Evolutionary conservation across 2,797 vertebrate species (phyloP), one percentile per base, ranked within the genome.

Genomic region (Spheniscus humboldti): DNA sequence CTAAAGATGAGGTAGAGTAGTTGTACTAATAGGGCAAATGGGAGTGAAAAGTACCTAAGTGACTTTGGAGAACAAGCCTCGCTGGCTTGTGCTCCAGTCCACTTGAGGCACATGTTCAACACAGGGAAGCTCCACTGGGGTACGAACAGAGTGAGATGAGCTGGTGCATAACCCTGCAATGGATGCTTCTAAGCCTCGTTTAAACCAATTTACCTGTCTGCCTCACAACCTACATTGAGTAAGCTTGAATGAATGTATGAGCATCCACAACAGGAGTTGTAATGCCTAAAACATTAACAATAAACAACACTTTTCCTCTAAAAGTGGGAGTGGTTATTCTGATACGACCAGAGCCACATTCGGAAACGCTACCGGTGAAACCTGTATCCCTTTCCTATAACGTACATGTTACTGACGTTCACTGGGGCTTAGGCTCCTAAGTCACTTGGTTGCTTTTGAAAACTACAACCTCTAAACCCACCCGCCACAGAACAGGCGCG

Each of bases 21-120:
- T 4, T 17, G 43, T 0, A 15, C 0, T 2, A 18, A 19, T 0
- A 4, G 0, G 19, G 66, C 10, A 20, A 45, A 39, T 0, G 3
- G 14, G 47, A 53, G 56, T 0, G 12, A n/a, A 39, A n/a, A 14
- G 53, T 5, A n/a, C 12, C 39, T 3, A 4, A 6, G 57, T 0
- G 20, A 13, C 18, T 14, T 0, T 15, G 53, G 23, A 31, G 62
- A 14, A 12, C 2, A 3, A n/a, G 35, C 35, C n/a, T 8, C 4
- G 5, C 13, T 7, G 56, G 52, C 14, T 9, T 5, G 11, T 13
- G 72, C 69, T 28, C 48, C 62, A 5, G 50, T 1, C 23, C 50
- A 2, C 69, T 7, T 3, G 4, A 11, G 55, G 41, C 37, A 9
- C 2, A 37, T 8, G 53, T 8, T 8, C 43, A 24, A 15, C 11